phyloP scores from a whole-genome alignment of 2,113 vertebrate species.

The Burhinus bistriatus region DNA sequence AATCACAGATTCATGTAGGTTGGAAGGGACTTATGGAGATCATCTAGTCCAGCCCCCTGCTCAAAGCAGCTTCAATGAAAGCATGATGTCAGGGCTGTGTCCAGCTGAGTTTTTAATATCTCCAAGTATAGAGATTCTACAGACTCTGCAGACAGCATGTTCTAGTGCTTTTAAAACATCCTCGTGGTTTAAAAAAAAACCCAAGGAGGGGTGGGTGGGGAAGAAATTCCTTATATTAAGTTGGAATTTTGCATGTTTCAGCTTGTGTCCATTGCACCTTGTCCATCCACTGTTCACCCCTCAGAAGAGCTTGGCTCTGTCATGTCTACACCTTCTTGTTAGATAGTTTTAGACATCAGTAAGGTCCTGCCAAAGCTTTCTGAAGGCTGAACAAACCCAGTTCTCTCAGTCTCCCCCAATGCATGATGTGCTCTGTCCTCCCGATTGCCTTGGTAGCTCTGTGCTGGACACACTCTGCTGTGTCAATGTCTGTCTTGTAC shows the following conservation, averaged over 20 bases:
- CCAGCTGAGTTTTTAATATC: neutral
- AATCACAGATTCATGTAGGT: neutral
- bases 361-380: neutral
- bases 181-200: neutral
- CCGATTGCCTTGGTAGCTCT: neutral
- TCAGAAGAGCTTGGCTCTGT: neutral
- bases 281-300: neutral
- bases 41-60: neutral
- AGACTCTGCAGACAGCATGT: neutral
- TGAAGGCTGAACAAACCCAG: neutral
- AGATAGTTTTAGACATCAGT: neutral
- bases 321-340: neutral
- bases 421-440: neutral
- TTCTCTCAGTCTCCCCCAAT: neutral
- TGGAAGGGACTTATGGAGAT: neutral
- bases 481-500: neutral
- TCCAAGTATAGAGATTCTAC: neutral
- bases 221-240: neutral
- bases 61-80: neutral
- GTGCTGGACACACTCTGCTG: neutral
- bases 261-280: neutral
- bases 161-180: neutral
- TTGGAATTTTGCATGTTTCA: neutral
- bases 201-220: rapidly evolving
- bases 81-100: neutral